Conservation (phyloP, 2,113 vertebrate genomes). For the Lutjanus erythropterus region DNA sequence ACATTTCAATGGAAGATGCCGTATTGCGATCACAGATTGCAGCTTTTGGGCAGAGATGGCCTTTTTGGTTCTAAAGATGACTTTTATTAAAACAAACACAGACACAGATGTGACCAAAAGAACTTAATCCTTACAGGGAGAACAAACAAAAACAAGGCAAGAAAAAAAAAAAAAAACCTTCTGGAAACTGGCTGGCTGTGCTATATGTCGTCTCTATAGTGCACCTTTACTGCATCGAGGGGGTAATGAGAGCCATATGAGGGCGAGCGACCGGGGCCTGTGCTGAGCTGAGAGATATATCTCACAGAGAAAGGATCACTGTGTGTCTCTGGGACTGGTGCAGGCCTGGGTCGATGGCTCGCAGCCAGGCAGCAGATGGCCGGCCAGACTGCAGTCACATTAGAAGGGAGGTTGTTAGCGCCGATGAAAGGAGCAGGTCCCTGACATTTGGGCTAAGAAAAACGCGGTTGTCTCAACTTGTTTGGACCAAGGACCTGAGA, state of each 20-base stretch:
- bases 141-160: conserved; percentile 57
- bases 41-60: conserved; percentile 28
- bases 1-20: conserved; percentile 1
- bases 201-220: conserved; percentile 33
- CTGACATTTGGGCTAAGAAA: conserved; percentile 61
- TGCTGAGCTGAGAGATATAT: conserved; percentile 49
- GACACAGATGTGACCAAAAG: conserved; percentile 65
- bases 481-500: neutral
- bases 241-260: conserved; percentile 69
- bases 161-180: conserved; percentile 7
- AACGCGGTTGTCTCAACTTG: conserved; percentile 42
- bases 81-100: conserved; percentile 60
- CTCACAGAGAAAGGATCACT: conserved; percentile 63
- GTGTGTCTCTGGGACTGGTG: conserved; percentile 64
- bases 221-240: conserved; percentile 55
- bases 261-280: conserved; percentile 32
- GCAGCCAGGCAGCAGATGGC: conserved; percentile 86
- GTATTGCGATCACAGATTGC: conserved; percentile 37
- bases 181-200: conserved; percentile 37
- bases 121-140: conserved; percentile 54
- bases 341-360: conserved; percentile 74
- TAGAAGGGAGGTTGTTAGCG: conserved; percentile 78
- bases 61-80: conserved; percentile 42
- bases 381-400: conserved; percentile 81
- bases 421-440: conserved; percentile 80